phyloP scores from a whole-genome alignment of 2,888 invertebrate species.

The Sclerodermus sp. region DNA sequence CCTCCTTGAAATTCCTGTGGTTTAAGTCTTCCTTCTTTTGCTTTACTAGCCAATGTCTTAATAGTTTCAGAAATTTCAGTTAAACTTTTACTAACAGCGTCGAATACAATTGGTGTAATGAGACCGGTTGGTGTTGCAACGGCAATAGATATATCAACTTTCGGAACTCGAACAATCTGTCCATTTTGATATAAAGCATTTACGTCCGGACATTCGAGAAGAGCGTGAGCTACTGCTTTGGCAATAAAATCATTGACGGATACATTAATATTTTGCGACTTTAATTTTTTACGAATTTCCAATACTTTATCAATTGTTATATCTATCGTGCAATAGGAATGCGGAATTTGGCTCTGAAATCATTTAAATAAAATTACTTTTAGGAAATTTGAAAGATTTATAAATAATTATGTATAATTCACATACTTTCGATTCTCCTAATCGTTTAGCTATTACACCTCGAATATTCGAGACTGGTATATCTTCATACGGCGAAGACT shows the following conservation, averaged over 20 bases:
- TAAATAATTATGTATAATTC: neutral
- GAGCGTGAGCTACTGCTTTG: slow-evolving; percentile 66
- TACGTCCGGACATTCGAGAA: slow-evolving; percentile 60
- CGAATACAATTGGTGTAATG: slow-evolving; percentile 67
- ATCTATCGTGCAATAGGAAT: slow-evolving; percentile 65
- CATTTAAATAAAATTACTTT: neutral
- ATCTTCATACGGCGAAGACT: slow-evolving; percentile 59
- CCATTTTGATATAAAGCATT: slow-evolving; percentile 59
- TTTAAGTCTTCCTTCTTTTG: slow-evolving; percentile 65
- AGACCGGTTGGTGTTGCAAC: slow-evolving; percentile 69
- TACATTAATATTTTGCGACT: slow-evolving; percentile 61
- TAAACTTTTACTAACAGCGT: slow-evolving; percentile 61
- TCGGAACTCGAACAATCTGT: slow-evolving; percentile 51
- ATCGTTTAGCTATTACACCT: slow-evolving; percentile 66
- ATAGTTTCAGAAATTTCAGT: slow-evolving; percentile 61
- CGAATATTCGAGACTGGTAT: slow-evolving; percentile 65
- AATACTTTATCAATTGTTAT: slow-evolving; percentile 61
- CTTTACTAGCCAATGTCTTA: slow-evolving; percentile 62
- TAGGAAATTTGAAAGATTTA: neutral
- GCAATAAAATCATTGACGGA: slow-evolving; percentile 71
- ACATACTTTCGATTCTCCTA: slow-evolving; percentile 67
- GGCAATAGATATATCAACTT: slow-evolving; percentile 66
- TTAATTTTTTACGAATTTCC: slow-evolving; percentile 60
- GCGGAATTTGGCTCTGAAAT: slow-evolving; percentile 65
- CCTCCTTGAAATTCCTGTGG: slow-evolving; percentile 71